A percentile compares a stretch with the other conserved stretches of the same genome.
These are phyloP conservation scores for Sebastes paucispinis DNA, from an alignment of 2,797 vertebrate genomes.

Conservation along the genomic window DNA sequence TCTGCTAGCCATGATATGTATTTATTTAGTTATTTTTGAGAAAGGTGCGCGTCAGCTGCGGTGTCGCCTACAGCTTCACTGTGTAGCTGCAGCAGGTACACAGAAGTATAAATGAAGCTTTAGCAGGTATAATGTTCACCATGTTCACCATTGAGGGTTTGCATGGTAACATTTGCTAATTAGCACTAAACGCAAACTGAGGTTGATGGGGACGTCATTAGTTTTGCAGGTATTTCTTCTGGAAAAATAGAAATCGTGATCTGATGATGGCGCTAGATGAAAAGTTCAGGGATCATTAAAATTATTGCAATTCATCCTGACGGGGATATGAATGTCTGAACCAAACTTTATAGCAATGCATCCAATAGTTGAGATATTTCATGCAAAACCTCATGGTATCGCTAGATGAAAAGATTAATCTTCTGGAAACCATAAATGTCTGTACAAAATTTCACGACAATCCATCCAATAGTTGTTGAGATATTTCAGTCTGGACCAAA, in stretches of 20 bases:
- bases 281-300: not conserved
- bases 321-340: not conserved
- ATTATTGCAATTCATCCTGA: not conserved
- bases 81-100: not conserved
- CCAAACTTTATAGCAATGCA: not conserved
- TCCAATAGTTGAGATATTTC: not conserved
- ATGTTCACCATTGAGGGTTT: not conserved
- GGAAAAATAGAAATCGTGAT: too few species aligned
- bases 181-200: too few species aligned
- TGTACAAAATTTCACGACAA: not conserved
- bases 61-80: not conserved
- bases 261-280: not conserved
- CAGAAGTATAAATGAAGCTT: not conserved
- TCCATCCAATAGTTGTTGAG: not conserved
- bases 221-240: not conserved
- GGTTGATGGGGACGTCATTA: not conserved
- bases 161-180: not conserved
- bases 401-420: not conserved
- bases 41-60: not conserved
- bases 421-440: not conserved
- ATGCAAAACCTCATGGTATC: not conserved
- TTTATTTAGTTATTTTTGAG: not conserved
- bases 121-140: not conserved
- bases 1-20: fast-evolving
- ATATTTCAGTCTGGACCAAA: not conserved